Evolutionary conservation across 2,113 vertebrate species (phyloP), one percentile per base, ranked within the genome.

Genomic region (Proterorhinus semilunaris): DNA sequence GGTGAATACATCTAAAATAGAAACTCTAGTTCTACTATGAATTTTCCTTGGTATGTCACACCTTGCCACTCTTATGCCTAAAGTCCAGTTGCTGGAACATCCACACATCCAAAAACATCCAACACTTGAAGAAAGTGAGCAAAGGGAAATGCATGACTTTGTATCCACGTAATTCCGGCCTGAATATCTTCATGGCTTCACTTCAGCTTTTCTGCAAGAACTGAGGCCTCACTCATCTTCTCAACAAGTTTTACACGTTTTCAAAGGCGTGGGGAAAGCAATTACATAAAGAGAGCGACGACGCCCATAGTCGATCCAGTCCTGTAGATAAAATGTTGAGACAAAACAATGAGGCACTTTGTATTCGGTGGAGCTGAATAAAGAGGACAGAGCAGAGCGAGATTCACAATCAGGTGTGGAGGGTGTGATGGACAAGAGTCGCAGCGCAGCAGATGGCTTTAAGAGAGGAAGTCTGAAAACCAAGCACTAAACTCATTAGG

Each of bases 401-500:
- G 70, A 57, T 73, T 17, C 57, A 65, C 47, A 82, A 74, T 82
- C 79, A 78, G 83, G 72, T 69, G 72, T 62, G 68, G 50, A 13
- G 49, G 68, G 79, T 62, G 62, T 65, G 68, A 77, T 72, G 62
- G 42, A 68, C 74, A 65, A 15, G 64, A 83, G 68, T 36, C 27
- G 2, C 27, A 36, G 27, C 73, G 69, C 74, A 89, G 67, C 83
- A 87, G 86, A 88, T 88, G 82, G 82, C 52, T 70, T 66, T 78
- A 80, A 85, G 74, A 85, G 80, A 82, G 77, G 68, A 68, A 65
- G 74, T 72, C 65, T 75, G 72, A 81, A 79, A 86, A 86, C 78
- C 74, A 87, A 88, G 68, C 81, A 62, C 64, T 83, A 82, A 69
- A 80, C 84, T 84, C 79, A 87, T 84, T 83, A 86, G 81, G 75